A percentile compares a stretch with the other conserved stretches of the same genome.
These are phyloP conservation scores for Bombus superbus DNA, from an alignment of 1,140 invertebrate genomes.

Conservation along the genomic window DNA sequence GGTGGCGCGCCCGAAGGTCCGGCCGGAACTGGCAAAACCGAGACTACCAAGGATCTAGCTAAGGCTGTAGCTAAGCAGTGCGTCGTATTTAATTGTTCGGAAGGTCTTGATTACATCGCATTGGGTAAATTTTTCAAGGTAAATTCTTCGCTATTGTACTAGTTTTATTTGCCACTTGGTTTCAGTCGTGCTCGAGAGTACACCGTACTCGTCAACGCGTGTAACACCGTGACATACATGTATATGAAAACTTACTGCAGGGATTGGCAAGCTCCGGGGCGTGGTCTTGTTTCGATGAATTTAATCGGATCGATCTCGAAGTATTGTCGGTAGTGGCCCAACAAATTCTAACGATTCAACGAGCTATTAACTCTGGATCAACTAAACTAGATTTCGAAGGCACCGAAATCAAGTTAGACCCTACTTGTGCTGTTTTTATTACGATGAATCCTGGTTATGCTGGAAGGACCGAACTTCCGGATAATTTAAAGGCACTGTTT, in stretches of 20 bases:
- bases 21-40: conserved; percentile 97
- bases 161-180: neutral
- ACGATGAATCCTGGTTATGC: conserved; percentile 98
- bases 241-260: conserved; percentile 74
- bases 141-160: conserved; percentile 68
- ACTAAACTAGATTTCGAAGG: conserved; percentile 94
- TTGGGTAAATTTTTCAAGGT: conserved; percentile 98
- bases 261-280: conserved; percentile 97
- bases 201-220: no score
- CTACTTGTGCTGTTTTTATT: conserved; percentile 97
- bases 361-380: conserved; percentile 90
- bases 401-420: conserved; percentile 92
- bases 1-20: conserved; percentile 96
- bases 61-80: conserved; percentile 98
- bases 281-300: conserved; percentile 99
- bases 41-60: conserved; percentile 97
- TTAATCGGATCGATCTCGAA: conserved; percentile 92
- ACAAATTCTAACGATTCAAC: conserved; percentile 90
- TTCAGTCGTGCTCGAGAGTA: no score
- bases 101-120: conserved; percentile 95
- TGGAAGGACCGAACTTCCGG: conserved; percentile 94
- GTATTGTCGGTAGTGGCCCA: conserved; percentile 97
- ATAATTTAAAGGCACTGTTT: conserved; percentile 98
- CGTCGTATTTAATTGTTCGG: conserved; percentile 98
- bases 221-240: neutral